phyloP scores from a whole-genome alignment of 2,113 vertebrate species.

The Apodemus sylvaticus region DNA sequence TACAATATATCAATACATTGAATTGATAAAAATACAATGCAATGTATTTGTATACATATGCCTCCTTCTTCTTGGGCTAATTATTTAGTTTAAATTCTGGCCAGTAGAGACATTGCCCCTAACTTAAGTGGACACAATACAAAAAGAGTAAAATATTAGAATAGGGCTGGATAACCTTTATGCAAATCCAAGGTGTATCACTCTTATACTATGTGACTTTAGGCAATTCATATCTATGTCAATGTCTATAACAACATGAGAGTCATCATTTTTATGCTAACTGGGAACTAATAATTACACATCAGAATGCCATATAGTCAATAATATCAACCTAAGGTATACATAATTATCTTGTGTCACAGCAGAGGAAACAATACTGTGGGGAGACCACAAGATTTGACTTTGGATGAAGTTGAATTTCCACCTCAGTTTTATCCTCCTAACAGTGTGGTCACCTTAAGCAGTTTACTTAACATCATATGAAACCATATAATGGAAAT shows the following conservation, averaged over 20 bases:
- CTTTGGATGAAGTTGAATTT: slow-evolving; percentile 33
- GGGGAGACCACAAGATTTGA: slow-evolving; percentile 19
- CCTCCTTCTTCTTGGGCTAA: neutral
- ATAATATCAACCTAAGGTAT: slow-evolving; percentile 1
- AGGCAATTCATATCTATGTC: slow-evolving; percentile 3
- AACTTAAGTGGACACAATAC: neutral
- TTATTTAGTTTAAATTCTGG: slow-evolving; percentile 36
- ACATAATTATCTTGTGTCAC: slow-evolving; percentile 16
- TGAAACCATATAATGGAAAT: slow-evolving; percentile 43
- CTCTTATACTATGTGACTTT: slow-evolving; percentile 11
- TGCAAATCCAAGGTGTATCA: neutral
- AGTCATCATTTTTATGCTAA: slow-evolving; percentile 4
- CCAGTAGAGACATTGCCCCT: neutral
- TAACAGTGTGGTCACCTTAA: slow-evolving; percentile 47
- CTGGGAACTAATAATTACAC: slow-evolving; percentile 1
- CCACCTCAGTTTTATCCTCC: slow-evolving; percentile 30
- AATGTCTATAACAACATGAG: neutral
- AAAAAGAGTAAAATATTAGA: neutral
- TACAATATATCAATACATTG: neutral
- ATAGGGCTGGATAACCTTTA: neutral
- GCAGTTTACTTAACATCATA: slow-evolving; percentile 41
- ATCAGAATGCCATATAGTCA: neutral
- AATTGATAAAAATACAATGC: too few relatives aligned
- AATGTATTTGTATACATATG: neutral
- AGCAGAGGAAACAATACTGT: slow-evolving; percentile 16